A percentile compares a stretch with the other conserved stretches of the same genome.
phyloP scores from a whole-genome alignment of 2,113 vertebrate genomes.

The Choloepus hoffmanni region DNA sequence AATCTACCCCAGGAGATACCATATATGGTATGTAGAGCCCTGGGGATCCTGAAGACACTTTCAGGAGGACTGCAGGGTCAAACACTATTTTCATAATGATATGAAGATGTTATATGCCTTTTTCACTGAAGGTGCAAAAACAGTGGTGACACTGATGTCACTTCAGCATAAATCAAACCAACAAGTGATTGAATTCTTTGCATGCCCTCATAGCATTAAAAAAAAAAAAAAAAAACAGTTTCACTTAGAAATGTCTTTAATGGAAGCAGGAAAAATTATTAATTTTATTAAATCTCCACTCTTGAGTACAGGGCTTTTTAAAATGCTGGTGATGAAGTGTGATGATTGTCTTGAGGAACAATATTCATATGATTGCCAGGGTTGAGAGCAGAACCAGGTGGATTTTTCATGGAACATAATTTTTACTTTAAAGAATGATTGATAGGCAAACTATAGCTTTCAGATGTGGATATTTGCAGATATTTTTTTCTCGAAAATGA shows the following conservation, averaged over 20 bases:
- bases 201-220: neutral
- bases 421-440: neutral
- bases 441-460: neutral
- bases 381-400: neutral
- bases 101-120: neutral
- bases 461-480: neutral
- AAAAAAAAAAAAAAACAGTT: neutral
- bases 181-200: neutral
- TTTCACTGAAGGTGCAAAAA: neutral
- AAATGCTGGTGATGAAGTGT: neutral
- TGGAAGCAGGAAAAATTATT: neutral
- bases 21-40: neutral
- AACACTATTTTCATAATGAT: neutral
- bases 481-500: neutral
- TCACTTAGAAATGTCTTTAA: neutral
- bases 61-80: neutral
- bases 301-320: neutral
- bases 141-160: neutral
- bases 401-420: neutral
- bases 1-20: neutral
- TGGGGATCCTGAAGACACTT: neutral
- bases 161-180: neutral
- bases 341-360: neutral
- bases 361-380: neutral
- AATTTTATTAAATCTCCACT: neutral